A percentile compares a stretch with the other conserved stretches of the same genome.
Evolutionary conservation across 2,888 invertebrate species (phyloP).

Genomic region (Megaustenia siamemsis): DNA sequence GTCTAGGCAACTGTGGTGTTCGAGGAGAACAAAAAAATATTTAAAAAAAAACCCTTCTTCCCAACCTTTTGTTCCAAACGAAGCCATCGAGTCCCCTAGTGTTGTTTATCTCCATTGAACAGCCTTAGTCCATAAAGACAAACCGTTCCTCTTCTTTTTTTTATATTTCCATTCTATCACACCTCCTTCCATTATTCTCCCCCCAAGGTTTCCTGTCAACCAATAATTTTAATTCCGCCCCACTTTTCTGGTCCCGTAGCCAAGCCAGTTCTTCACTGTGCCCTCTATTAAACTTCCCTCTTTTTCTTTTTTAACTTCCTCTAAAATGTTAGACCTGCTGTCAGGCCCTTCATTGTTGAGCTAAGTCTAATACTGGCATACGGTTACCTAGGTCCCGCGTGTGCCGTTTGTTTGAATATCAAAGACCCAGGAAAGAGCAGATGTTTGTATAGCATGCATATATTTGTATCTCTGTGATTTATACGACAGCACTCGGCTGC

Average conservation of each 20-base stretch:
- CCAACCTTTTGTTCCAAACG: neutral
- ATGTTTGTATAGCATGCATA: neutral
- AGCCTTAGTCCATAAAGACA: neutral
- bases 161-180: neutral
- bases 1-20: too few species aligned
- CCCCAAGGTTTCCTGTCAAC: neutral
- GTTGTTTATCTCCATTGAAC: neutral
- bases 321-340: neutral
- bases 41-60: neutral
- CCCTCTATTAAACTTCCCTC: neutral
- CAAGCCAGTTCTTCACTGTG: neutral
- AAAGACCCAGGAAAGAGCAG: neutral
- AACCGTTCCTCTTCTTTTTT: neutral
- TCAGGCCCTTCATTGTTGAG: slow-evolving; percentile 2
- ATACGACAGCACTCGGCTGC: too few species aligned
- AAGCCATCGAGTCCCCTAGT: neutral
- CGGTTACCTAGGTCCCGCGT: slow-evolving; percentile 7
- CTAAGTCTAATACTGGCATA: neutral
- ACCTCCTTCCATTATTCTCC: neutral
- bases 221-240: neutral
- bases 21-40: neutral
- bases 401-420: neutral
- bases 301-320: neutral
- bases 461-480: neutral
- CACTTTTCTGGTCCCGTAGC: neutral